phyloP scores from a whole-genome alignment of 2,888 invertebrate species.

The Callyntrura guangdongensis region DNA sequence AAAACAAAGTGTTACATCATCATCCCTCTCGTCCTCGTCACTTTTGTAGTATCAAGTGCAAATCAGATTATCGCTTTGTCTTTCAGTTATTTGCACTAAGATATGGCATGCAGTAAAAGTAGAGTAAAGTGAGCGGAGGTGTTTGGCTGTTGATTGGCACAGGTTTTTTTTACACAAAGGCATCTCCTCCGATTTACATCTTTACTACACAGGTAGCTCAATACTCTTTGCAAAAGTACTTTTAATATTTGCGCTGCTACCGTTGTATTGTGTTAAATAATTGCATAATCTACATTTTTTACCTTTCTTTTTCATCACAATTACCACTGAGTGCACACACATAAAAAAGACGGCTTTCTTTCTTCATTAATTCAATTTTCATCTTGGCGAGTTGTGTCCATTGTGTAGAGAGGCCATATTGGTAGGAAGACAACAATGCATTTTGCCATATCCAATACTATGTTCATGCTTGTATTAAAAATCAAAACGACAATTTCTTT shows the following conservation, averaged over 20 bases:
- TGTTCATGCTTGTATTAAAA: not conserved
- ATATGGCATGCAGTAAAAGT: not conserved
- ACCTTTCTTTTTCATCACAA: slow-evolving; percentile 61
- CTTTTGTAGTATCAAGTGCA: slow-evolving; percentile 54
- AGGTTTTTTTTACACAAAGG: slow-evolving; percentile 60
- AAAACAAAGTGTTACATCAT: slow-evolving; percentile 72
- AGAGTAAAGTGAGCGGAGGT: slow-evolving; percentile 5
- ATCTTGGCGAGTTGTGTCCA: not conserved
- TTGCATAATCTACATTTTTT: slow-evolving; percentile 72
- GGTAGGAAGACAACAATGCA: no score
- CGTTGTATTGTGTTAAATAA: slow-evolving; percentile 34
- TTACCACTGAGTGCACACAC: slow-evolving; percentile 25
- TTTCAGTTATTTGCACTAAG: no score
- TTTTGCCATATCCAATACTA: not conserved
- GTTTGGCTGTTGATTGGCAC: slow-evolving; percentile 54
- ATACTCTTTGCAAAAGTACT: not conserved
- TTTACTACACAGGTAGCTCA: not conserved
- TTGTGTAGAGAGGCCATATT: not conserved
- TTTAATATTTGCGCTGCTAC: slow-evolving; percentile 14
- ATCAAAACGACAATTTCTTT: slow-evolving; percentile 42
- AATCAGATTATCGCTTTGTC: slow-evolving; percentile 58
- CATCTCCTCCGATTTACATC: not conserved
- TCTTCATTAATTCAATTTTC: slow-evolving; percentile 58
- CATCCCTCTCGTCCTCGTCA: slow-evolving; percentile 65
- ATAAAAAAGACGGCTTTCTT: slow-evolving; percentile 43